These are phyloP conservation scores for Ptilorrhoa leucosticta DNA, from an alignment of 2,113 vertebrate genomes.

Conservation along the genomic window DNA sequence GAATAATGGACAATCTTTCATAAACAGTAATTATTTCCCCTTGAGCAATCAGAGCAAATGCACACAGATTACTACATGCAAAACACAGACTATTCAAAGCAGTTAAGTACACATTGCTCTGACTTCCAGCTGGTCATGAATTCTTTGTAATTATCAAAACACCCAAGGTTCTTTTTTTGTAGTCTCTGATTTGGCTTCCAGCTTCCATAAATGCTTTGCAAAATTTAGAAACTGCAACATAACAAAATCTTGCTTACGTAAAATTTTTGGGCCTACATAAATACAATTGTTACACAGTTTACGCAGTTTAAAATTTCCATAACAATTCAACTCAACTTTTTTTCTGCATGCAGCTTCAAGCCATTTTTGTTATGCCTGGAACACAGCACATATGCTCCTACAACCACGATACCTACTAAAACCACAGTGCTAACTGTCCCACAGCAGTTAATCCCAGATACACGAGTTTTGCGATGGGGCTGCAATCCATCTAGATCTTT, in stretches of 20 bases:
- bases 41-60: slow-evolving; percentile 35
- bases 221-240: neutral
- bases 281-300: neutral
- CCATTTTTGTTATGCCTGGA: neutral
- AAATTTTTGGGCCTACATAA: neutral
- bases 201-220: neutral
- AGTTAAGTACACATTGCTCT: neutral
- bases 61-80: neutral
- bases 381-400: neutral
- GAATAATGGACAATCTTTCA: slow-evolving; percentile 18
- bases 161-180: neutral
- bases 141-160: slow-evolving; percentile 4
- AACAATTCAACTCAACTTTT: neutral
- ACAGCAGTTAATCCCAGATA: neutral
- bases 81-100: neutral
- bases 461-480: rapidly evolving
- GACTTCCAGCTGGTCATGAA: slow-evolving; percentile 28
- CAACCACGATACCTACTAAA: neutral
- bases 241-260: neutral
- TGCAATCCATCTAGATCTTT: neutral
- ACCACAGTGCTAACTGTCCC: neutral
- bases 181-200: neutral
- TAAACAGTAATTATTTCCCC: slow-evolving; percentile 31
- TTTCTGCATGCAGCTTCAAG: neutral
- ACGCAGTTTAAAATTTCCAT: neutral